Evolutionary conservation across 30 jellyfish, hydroid and myxozoan species (phyloP).

Genomic region (Hydra vulgaris): DNA sequence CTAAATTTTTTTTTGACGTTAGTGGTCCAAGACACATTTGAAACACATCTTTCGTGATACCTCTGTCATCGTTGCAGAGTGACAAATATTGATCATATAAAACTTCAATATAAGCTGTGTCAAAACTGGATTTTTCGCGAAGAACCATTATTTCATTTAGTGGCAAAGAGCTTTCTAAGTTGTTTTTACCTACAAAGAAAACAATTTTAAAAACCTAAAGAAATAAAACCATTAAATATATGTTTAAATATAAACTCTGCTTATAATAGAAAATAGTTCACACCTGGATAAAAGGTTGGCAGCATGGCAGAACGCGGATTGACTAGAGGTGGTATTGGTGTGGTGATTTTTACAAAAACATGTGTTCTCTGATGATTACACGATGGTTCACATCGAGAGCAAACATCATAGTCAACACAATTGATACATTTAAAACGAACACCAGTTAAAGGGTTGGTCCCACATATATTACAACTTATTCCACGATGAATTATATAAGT

Average conservation of each 20-base stretch:
- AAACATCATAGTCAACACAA: constrained; percentile 86
- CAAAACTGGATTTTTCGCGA: constrained; percentile 56
- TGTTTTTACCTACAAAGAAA: constrained; percentile 50
- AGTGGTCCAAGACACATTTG: constrained; percentile 84
- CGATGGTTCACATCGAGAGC: constrained; percentile 85
- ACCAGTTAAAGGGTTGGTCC: constrained; percentile 86
- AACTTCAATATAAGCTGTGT: constrained; percentile 78
- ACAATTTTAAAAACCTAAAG: too few relatives aligned
- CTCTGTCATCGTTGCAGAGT: constrained; percentile 48
- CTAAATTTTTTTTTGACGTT: constrained; percentile 62
- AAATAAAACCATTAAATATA: too few relatives aligned
- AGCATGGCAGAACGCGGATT: constrained; percentile 75
- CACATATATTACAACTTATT: constrained; percentile 85
- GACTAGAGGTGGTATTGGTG: constrained; percentile 94
- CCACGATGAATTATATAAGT: constrained; percentile 75
- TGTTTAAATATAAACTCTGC: too few relatives aligned
- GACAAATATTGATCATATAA: constrained; percentile 63
- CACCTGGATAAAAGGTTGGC: constrained; percentile 87
- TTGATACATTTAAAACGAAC: constrained; percentile 80
- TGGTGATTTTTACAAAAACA: constrained; percentile 53
- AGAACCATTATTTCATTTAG: constrained; percentile 68
- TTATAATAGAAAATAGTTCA: neutral
- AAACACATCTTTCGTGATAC: constrained; percentile 66
- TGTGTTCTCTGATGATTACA: constrained; percentile 84
- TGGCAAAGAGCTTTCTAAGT: constrained; percentile 19